Conservation (phyloP, 1,140 invertebrate species). For the Caligus rogercresseyi region DNA sequence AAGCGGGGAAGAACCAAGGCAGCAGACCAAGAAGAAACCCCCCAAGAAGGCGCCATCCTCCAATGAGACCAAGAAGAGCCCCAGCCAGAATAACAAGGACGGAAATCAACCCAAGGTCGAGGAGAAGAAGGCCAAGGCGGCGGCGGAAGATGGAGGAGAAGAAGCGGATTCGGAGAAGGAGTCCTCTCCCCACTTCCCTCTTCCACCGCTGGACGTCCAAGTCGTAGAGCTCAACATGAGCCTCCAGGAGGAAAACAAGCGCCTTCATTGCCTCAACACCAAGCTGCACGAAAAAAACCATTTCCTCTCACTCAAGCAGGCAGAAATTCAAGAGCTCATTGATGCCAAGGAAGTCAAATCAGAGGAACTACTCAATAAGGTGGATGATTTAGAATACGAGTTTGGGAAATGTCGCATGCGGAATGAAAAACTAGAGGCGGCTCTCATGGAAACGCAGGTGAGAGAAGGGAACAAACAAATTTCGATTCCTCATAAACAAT, state of each 20-base stretch:
- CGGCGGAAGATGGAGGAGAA: not conserved
- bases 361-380: constrained; percentile 82
- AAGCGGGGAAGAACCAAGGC: not conserved
- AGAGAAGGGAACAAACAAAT: too few species aligned
- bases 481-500: too few species aligned
- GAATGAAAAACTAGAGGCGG: constrained; percentile 53
- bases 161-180: not conserved
- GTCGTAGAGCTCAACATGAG: constrained; percentile 32
- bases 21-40: not conserved
- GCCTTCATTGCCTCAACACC: constrained; percentile 77
- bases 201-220: not conserved
- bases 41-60: not conserved
- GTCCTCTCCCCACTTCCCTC: not conserved
- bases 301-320: constrained; percentile 42
- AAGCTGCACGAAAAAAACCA: constrained; percentile 84
- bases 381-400: constrained; percentile 88
- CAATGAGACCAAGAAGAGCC: not conserved
- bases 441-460: constrained; percentile 24
- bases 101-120: not conserved
- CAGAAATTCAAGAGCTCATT: constrained; percentile 73
- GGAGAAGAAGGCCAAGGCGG: not conserved
- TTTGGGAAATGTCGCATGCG: constrained; percentile 64
- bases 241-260: constrained; percentile 73
- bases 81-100: too few species aligned
- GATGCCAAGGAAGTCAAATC: constrained; percentile 79